Base-by-base conservation (phyloP, 2,797 vertebrate genomes). In the Falco rusticolus region DNA sequence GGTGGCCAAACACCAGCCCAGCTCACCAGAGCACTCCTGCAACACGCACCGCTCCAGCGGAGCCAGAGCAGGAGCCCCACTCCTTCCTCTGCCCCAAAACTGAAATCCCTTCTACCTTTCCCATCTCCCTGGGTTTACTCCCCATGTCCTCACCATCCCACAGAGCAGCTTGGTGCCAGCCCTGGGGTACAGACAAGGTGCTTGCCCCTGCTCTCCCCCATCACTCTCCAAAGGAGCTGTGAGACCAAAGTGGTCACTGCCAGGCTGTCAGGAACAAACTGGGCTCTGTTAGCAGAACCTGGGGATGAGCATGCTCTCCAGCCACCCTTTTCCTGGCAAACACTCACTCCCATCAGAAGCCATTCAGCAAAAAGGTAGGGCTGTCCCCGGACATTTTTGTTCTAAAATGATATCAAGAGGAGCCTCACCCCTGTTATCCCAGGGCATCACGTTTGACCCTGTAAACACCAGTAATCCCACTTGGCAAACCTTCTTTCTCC, bases 161-260 rank as follows among this genome's bases (percentile, higher is more conserved):
- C 0, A 9, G 64, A 60, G 15, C 64, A 17, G 53, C 78, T 74
- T 89, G 20, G 77, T 21, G 3, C 39, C 6, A 6, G 18, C 16
- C 8, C 41, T 0, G 0, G 57, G 37, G 7, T 10, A 51, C 68
- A 33, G 50, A n/a, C n/a, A 15, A 0, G 2, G 20, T 8, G 17
- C 57, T 74, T 2, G 0, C 24, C 25, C 28, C 28, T 11, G 13
- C 16, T 10, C 19, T 29, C 37, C 39, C 57, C n/a, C 31, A 3
- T 39, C 3, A 0, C 37, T 54, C 41, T 29, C 51, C 9, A 0
- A 16, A 53, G 0, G 13, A 61, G 33, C 41, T 1, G 0, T 5
- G 41, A 47, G 41, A 31, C 11, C 11, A 0, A 12, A 18, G 64
- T 4, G 0, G 72, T 3, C 2, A 1, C 21, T 51, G 61, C 51